Conservation (phyloP, 37 sponge, comb jelly and placozoan species). For the Dysidea cf. avara region DNA sequence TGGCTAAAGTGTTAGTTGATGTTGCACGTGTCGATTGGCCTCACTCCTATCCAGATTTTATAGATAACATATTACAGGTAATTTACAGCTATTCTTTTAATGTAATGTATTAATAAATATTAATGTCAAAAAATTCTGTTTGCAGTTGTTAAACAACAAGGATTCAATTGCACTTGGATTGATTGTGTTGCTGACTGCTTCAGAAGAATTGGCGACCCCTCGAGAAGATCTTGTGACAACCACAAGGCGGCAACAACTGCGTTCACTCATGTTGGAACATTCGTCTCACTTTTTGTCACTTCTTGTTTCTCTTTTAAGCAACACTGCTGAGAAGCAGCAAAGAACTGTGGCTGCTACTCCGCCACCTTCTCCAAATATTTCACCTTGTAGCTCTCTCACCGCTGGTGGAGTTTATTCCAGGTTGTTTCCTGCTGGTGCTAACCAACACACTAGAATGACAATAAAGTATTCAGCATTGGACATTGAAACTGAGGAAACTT, state of each 20-base stretch:
- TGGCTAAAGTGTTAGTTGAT: slow-evolving; percentile 66
- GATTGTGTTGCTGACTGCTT: slow-evolving; percentile 49
- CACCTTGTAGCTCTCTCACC: slow-evolving; percentile 1
- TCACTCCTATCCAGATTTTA: slow-evolving; percentile 77
- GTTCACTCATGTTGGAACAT: slow-evolving; percentile 53
- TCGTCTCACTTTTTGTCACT: slow-evolving; percentile 18
- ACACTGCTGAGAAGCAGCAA: slow-evolving; percentile 28
- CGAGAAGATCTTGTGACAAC: slow-evolving; percentile 59
- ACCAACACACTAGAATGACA: no score
- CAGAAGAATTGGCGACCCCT: slow-evolving; percentile 79
- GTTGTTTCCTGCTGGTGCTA: no score
- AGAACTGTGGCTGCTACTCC: slow-evolving; percentile 51
- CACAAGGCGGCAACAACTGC: slow-evolving; percentile 48
- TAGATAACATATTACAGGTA: slow-evolving; percentile 66
- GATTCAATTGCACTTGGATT: slow-evolving; percentile 57
- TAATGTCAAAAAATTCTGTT: neutral
- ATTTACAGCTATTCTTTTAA: neutral
- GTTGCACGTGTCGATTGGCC: slow-evolving; percentile 84
- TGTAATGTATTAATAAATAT: neutral
- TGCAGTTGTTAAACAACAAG: slow-evolving; percentile 36
- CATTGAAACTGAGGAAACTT: slow-evolving; percentile 39
- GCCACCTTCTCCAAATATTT: slow-evolving; percentile 43
- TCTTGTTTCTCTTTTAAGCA: slow-evolving; percentile 18
- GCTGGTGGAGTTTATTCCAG: no score
- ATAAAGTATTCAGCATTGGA: slow-evolving; percentile 44